A percentile compares a stretch with the other conserved stretches of the same genome.
These are phyloP conservation scores for Molossus alvarezi DNA, from an alignment of 2,797 vertebrate species.

Conservation along the genomic window DNA sequence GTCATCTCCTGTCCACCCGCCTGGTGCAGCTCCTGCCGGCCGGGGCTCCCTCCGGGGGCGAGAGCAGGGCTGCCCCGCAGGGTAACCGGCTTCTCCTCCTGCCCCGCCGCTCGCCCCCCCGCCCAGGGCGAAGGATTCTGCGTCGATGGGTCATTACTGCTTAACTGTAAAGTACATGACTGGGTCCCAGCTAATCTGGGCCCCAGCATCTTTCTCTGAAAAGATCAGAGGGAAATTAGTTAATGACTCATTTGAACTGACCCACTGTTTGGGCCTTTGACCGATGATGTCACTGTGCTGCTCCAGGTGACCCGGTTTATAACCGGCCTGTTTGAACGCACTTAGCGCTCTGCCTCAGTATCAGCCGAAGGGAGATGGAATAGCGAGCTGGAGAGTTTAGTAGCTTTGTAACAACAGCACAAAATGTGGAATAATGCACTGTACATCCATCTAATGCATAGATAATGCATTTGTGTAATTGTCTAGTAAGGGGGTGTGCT, in stretches of 20 bases:
- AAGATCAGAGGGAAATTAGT: constrained; percentile 73
- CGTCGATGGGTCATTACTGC: neutral
- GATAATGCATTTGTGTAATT: constrained; percentile 92
- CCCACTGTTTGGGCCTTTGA: constrained; percentile 63
- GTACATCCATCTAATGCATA: constrained; percentile 91
- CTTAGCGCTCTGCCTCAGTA: constrained; percentile 61
- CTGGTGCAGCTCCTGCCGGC: rapidly evolving
- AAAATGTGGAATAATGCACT: constrained; percentile 88
- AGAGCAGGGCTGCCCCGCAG: rapidly evolving
- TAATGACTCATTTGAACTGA: constrained; percentile 80
- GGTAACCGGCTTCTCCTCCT: neutral
- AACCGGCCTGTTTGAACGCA: constrained; percentile 77
- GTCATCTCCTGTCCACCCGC: neutral
- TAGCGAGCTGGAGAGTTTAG: constrained; percentile 76
- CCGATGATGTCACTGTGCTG: constrained; percentile 67
- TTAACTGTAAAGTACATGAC: neutral
- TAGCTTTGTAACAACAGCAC: constrained; percentile 88
- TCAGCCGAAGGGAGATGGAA: constrained; percentile 78
- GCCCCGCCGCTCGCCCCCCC: too few species aligned
- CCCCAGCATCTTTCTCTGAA: constrained; percentile 61
- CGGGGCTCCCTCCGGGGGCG: neutral
- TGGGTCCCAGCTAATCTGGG: neutral
- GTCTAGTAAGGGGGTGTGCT: constrained; percentile 88
- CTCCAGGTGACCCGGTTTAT: constrained; percentile 25
- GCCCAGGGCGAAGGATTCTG: neutral